Evolutionary conservation across 2,797 vertebrate species (phyloP).

Genomic region (Ctenopoma multispine): DNA sequence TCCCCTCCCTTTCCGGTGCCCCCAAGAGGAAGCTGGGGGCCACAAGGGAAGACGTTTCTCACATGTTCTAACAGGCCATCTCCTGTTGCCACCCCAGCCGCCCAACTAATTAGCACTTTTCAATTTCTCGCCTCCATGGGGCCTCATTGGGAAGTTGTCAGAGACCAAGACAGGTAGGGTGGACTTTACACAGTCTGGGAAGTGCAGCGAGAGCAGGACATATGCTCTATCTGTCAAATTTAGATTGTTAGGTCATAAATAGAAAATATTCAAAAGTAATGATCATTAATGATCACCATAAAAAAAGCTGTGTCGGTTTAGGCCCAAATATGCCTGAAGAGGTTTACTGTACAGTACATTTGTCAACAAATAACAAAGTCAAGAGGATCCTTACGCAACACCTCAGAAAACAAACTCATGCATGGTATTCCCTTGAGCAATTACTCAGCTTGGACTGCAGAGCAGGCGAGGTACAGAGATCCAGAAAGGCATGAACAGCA

Average conservation of each 20-base stretch:
- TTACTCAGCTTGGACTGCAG: slow-evolving; percentile 5
- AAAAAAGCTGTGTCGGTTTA: slow-evolving; percentile 6
- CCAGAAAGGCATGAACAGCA: slow-evolving; percentile 53
- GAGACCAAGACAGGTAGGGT: slow-evolving; percentile 19
- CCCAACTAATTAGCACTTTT: slow-evolving; percentile 72
- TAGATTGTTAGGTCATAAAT: neutral
- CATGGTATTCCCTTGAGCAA: slow-evolving; percentile 30
- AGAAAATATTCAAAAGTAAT: neutral
- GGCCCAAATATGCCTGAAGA: slow-evolving; percentile 6
- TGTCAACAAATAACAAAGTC: slow-evolving; percentile 52
- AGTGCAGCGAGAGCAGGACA: slow-evolving; percentile 1
- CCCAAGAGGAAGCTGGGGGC: slow-evolving; percentile 40
- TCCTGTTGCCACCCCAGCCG: slow-evolving; percentile 35
- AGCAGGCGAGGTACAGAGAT: slow-evolving; percentile 15
- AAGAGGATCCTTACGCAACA: slow-evolving; percentile 27
- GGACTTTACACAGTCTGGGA: slow-evolving; percentile 6
- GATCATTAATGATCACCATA: neutral
- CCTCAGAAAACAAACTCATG: slow-evolving; percentile 9
- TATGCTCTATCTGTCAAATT: neutral
- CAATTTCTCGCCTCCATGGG: slow-evolving; percentile 56
- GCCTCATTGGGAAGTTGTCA: slow-evolving; percentile 36
- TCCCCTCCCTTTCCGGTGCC: slow-evolving; percentile 37
- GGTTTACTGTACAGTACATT: slow-evolving; percentile 23
- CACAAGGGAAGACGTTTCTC: slow-evolving; percentile 53
- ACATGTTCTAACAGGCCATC: slow-evolving; percentile 74